Conservation (phyloP, 2,797 vertebrate genomes). For the Gambelia wislizenii region DNA sequence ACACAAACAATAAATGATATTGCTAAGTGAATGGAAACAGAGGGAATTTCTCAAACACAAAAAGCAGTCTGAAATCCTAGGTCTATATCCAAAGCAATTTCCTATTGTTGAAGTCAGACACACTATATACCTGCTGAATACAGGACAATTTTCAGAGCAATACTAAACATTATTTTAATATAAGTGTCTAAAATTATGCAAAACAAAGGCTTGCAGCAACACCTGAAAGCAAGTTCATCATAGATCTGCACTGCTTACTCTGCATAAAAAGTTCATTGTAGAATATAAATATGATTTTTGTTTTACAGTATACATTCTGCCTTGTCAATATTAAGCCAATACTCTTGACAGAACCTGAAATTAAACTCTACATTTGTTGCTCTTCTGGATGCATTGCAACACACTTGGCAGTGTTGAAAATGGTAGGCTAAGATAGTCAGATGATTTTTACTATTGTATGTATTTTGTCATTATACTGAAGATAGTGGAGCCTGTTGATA, state of each 20-base stretch:
- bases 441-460: background rate
- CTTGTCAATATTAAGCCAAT: background rate
- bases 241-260: too few species aligned
- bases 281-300: background rate
- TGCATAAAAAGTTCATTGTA: background rate
- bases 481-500: accelerated
- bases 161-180: background rate
- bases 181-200: background rate
- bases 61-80: background rate
- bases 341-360: background rate
- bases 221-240: background rate
- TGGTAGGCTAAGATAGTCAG: background rate
- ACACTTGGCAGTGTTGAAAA: background rate
- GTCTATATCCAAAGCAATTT: background rate
- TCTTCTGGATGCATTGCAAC: slow-evolving; percentile 11
- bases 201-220: background rate
- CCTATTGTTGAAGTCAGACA: background rate
- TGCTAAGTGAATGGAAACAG: background rate
- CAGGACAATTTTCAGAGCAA: slow-evolving; percentile 5
- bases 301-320: background rate
- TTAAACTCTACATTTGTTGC: background rate
- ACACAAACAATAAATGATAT: background rate
- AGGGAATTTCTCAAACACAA: background rate
- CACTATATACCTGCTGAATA: background rate
- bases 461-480: background rate